phyloP scores from a whole-genome alignment of 2,888 invertebrate genomes.

The Sesia apiformis region DNA sequence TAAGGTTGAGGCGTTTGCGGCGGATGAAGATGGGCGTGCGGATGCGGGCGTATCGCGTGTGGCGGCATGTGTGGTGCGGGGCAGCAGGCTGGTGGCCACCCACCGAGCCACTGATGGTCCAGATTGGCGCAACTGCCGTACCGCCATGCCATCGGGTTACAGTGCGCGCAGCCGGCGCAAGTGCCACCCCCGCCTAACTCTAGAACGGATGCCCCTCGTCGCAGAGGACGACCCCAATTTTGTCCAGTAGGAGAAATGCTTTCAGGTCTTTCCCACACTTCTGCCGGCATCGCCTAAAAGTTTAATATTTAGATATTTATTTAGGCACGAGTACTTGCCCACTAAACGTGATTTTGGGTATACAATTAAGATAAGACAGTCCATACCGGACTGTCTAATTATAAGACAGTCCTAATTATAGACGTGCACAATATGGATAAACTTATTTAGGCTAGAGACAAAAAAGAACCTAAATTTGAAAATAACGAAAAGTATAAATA shows the following conservation, averaged over 20 bases:
- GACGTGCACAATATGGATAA: too few species aligned
- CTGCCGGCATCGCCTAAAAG: conserved; percentile 15
- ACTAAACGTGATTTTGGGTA: not conserved
- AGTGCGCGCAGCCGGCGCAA: conserved; percentile 23
- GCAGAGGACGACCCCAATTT: conserved; percentile 48
- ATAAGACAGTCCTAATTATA: too few species aligned
- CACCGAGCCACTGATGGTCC: conserved; percentile 41
- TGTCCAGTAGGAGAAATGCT: conserved; percentile 20
- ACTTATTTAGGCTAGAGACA: too few species aligned
- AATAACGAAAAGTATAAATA: too few species aligned
- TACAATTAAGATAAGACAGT: too few species aligned
- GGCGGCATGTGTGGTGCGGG: conserved; percentile 27
- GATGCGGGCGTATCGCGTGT: conserved; percentile 12
- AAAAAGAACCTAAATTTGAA: too few species aligned
- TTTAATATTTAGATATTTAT: not conserved
- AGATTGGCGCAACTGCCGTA: conserved; percentile 64
- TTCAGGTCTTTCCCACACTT: conserved; percentile 45
- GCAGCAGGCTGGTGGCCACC: conserved; percentile 22
- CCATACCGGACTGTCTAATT: too few species aligned
- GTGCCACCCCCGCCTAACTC: conserved; percentile 41
- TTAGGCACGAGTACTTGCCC: not conserved
- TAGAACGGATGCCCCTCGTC: conserved; percentile 57
- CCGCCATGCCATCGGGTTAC: conserved; percentile 41
- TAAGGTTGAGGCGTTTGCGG: conserved; percentile 58
- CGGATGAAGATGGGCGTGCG: conserved; percentile 32